Base-by-base conservation (phyloP, 1,140 invertebrate genomes). In the Drosophila obscura region DNA sequence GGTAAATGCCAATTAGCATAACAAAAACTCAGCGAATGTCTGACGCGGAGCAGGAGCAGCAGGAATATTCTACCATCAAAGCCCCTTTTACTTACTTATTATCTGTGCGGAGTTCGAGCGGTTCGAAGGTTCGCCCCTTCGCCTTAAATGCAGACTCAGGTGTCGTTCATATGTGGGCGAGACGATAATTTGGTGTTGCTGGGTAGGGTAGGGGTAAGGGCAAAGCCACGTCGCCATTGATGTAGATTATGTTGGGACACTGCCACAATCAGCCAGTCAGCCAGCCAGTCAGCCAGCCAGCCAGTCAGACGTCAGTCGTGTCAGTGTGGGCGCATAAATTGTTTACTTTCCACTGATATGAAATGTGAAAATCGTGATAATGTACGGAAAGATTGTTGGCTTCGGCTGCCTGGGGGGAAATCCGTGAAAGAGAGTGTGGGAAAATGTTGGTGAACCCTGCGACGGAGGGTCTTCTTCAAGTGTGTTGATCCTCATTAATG, bases 1-100 rank as follows among this genome's bases (percentile, higher is more conserved):
- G 71, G 68, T 76, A 85, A 85, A 85, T 82, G 81, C 82, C 81
- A 85, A 85, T 85, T 85, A 85, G 80, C 82, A 85, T 85, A 85
- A 85, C 81, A 85, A 85, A 81, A 79, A 80, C 51, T 44, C 46
- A 4, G 28, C 24, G 51, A 65, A 71, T 61, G 60, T 56, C 19
- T 11, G 35, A 58, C 57, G 48, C 44, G 45, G 28, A 49, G 28
- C 58, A 44, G n/a, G n/a, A n/a, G 59, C 44, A 41, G 31, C 8
- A 51, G 35, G 35, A 28, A 28, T 28, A 28, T 28, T 28, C 26
- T 28, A 62, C 45, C 67, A 19, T 49, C 43, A 61, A 46, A 39
- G 39, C 58, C 59, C 69, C 71, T 63, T 39, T 28, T 39, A 39
- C 35, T 39, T 64, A 56, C 69, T 43, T 73, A 74, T 74, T 74